Conservation (phyloP, 2,113 vertebrate genomes). For the Rattus rattus region DNA sequence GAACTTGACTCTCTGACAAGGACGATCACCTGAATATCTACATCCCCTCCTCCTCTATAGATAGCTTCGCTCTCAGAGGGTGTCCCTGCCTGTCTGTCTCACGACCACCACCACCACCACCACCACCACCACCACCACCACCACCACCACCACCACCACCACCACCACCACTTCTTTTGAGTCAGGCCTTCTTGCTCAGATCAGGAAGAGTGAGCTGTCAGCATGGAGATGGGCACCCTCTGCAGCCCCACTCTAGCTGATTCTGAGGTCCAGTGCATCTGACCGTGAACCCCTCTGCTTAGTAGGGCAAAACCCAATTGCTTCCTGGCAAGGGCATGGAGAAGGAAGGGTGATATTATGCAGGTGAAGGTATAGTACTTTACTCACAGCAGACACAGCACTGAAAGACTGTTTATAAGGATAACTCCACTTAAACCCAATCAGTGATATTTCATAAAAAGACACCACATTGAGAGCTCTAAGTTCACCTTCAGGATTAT, state of each 20-base stretch:
- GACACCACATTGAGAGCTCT: accelerated
- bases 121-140: too few relatives aligned
- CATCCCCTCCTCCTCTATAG: not conserved
- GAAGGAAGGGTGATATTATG: not conserved
- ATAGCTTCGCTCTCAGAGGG: not conserved
- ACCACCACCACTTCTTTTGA: not conserved
- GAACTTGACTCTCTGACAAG: not conserved
- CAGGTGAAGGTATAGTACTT: not conserved
- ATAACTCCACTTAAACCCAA: not conserved
- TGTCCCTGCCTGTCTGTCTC: not conserved
- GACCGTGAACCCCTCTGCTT: not conserved
- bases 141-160: too few relatives aligned
- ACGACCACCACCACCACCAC: too few relatives aligned
- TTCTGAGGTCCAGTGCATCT: not conserved
- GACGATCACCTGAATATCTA: accelerated
- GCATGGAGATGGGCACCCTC: constrained; percentile 49
- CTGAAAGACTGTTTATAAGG: not conserved
- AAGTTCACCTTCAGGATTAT: not conserved
- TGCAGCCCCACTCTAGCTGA: not conserved
- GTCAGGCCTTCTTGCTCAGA: not conserved
- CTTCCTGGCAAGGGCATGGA: not conserved
- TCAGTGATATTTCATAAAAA: not conserved
- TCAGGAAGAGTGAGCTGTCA: not conserved
- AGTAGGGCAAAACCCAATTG: not conserved
- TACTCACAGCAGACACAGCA: not conserved